Evolutionary conservation across 2,113 vertebrate genomes (phyloP), one percentile per base, ranked within the genome.

Genomic region (Xenus cinereus): DNA sequence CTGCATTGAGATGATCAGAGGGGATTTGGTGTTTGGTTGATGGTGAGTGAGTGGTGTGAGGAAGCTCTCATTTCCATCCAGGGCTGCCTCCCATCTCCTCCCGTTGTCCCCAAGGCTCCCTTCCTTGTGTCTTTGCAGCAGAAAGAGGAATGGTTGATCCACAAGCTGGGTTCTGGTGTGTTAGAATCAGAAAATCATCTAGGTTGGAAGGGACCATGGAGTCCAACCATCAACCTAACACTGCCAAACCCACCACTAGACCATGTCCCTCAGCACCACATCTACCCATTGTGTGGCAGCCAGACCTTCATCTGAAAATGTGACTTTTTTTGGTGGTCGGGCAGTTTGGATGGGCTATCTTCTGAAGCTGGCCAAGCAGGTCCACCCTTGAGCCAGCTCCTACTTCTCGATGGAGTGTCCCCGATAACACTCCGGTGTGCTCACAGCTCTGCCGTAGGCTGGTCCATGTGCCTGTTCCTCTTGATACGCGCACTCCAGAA

Each of bases 91-190:
- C 51, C 43, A 18, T 64, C 68, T 63, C 43, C 43, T 79, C 15
- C 32, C 19, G 28, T 26, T 8, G 3, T 21, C 37, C 24, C 3
- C 5, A 19, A 4, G 17, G 13, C 35, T 66, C 13, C 14, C 21
- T 41, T 67, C 46, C 18, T 30, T 20, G 10, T 1, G 1, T 2
- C 32, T n/a, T 8, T 37, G 53, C 35, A 72, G 26, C 48, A 73
- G 48, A 28, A 54, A 1, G 46, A 66, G 46, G 24, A 72, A 20
- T 10, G 28, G 19, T 13, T 30, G 48, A 30, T 56, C 53, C 33
- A 9, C 14, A 48, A 22, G 26, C 77, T 76, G 45, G 0, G 1
- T 26, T 23, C 45, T 45, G 56, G 4, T 30, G 23, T 1, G 0
- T 76, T 62, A 37, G n/a, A 62, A 37, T 37, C 33, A 24, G 16